Evolutionary conservation across 2,113 vertebrate species (phyloP).

Genomic region (Chauna torquata): DNA sequence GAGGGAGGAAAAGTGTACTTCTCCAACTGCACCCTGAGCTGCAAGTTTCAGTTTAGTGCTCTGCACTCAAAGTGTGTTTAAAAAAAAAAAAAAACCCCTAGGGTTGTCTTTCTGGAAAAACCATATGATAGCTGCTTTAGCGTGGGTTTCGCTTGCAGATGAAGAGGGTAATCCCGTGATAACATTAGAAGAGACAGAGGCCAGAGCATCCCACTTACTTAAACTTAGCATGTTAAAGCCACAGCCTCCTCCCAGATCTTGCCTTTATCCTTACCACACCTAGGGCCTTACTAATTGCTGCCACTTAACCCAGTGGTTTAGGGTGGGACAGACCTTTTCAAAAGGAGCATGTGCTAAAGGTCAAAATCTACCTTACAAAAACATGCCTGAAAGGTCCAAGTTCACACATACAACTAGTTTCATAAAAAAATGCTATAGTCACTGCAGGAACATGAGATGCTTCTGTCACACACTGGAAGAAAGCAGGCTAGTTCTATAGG

Average conservation of each 20-base stretch:
- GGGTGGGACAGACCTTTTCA: background rate
- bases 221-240: too few species aligned
- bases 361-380: background rate
- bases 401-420: background rate
- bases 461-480: background rate
- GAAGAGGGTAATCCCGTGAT: background rate
- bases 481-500: background rate
- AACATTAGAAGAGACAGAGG: background rate
- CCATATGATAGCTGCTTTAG: background rate
- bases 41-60: background rate
- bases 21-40: background rate
- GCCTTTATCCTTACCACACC: background rate
- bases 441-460: background rate
- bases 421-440: background rate
- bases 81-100: background rate
- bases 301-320: background rate
- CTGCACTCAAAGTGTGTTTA: background rate
- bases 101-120: background rate
- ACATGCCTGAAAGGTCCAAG: background rate
- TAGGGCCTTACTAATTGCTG: background rate
- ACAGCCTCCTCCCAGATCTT: background rate
- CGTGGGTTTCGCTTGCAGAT: background rate
- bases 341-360: background rate
- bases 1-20: background rate
- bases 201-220: background rate